These are phyloP conservation scores for Dicerorhinus sumatrensis DNA, from an alignment of 2,113 vertebrate species.

Conservation along the genomic window DNA sequence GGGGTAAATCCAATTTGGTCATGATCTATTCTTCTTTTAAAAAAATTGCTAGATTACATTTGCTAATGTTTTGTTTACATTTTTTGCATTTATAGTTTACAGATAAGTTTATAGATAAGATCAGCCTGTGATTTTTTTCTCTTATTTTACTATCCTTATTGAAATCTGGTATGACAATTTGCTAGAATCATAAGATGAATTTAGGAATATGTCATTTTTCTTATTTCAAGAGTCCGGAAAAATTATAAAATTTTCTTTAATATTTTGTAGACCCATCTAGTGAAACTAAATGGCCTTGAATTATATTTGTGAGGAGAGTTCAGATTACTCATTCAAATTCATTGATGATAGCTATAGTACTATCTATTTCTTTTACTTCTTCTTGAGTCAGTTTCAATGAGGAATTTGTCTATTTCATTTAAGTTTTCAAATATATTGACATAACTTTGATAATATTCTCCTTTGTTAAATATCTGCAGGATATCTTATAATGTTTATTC, in stretches of 20 bases:
- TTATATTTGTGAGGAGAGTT: neutral
- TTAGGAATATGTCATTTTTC: neutral
- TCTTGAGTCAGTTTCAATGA: neutral
- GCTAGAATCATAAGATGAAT: neutral
- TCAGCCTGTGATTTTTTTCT: neutral
- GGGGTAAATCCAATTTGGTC: neutral
- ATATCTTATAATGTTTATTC: neutral
- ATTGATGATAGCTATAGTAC: neutral
- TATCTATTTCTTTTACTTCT: constrained; percentile 33
- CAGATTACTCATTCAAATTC: neutral
- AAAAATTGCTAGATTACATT: neutral
- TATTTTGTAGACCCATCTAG: neutral
- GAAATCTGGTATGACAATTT: neutral
- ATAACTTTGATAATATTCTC: neutral
- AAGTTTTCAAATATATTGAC: neutral
- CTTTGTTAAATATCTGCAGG: neutral
- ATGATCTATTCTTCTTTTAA: neutral
- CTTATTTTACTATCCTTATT: neutral
- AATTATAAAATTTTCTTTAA: neutral
- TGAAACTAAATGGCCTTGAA: neutral
- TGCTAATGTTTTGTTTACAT: neutral
- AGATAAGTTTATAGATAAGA: neutral
- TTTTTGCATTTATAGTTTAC: neutral
- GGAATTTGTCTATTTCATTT: neutral
- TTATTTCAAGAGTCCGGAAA: neutral